Evolutionary conservation across 1,140 invertebrate genomes (phyloP).

Genomic region (Thaumatotibia leucotreta): DNA sequence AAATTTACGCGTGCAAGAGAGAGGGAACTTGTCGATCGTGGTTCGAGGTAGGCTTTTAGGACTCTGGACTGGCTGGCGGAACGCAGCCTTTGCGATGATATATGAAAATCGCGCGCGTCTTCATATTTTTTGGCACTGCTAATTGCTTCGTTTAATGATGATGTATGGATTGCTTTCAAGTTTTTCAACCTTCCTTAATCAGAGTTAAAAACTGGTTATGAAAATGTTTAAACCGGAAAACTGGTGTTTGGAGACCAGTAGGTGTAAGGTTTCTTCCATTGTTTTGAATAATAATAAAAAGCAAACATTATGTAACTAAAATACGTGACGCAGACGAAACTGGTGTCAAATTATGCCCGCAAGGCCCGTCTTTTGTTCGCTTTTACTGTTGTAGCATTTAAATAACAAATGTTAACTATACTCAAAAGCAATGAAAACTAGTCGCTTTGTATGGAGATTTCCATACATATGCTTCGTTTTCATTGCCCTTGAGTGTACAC

Average conservation of each 20-base stretch:
- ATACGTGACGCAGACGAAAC: slow-evolving; percentile 5
- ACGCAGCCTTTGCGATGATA: slow-evolving; percentile 60
- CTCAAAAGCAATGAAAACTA: neutral
- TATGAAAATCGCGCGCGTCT: slow-evolving; percentile 56
- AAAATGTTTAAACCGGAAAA: neutral
- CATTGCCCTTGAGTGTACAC: neutral
- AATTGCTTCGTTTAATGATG: slow-evolving; percentile 12
- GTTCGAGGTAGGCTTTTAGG: too few species aligned
- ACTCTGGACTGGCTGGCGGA: slow-evolving; percentile 55
- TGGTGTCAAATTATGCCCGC: slow-evolving; percentile 3
- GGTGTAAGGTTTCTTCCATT: neutral
- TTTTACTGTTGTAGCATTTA: neutral
- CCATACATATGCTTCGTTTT: neutral
- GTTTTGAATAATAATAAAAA: slow-evolving; percentile 5
- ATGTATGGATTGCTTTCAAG: neutral
- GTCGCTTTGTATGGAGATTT: neutral
- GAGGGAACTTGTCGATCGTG: too few species aligned
- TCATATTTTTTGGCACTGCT: slow-evolving; percentile 21
- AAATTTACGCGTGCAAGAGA: too few species aligned
- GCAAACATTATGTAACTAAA: slow-evolving; percentile 2
- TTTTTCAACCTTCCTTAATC: neutral
- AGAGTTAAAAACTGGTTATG: neutral
- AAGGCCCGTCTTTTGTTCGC: neutral
- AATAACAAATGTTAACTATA: neutral
- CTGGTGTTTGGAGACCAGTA: neutral